Conservation (phyloP, 1,140 invertebrate species). For the Eulimnadia texana region DNA sequence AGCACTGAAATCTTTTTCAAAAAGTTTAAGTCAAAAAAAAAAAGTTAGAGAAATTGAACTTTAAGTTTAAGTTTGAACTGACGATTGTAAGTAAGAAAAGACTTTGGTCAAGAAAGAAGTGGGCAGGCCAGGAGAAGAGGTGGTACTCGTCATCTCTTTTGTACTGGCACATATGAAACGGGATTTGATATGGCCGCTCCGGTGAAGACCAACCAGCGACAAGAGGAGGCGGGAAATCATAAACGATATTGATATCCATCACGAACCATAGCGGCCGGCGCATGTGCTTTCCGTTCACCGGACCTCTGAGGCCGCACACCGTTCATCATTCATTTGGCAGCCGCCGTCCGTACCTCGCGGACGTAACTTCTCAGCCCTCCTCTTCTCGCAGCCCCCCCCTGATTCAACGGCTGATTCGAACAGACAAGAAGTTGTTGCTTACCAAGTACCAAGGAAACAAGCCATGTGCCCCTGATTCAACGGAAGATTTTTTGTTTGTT, state of each 20-base stretch:
- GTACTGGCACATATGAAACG: not conserved
- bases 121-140: not conserved
- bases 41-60: too few species aligned
- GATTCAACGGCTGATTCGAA: too few species aligned
- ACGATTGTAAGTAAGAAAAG: too few species aligned
- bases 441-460: too few species aligned
- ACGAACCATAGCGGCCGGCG: not conserved
- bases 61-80: too few species aligned
- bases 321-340: not conserved
- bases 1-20: too few species aligned
- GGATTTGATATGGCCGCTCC: conserved; percentile 1
- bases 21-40: too few species aligned
- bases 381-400: not conserved
- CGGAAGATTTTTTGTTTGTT: not conserved
- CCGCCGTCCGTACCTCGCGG: not conserved
- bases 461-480: too few species aligned
- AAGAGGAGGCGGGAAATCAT: conserved; percentile 2
- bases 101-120: too few species aligned
- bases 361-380: too few species aligned
- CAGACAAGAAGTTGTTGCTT: too few species aligned
- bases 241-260: not conserved
- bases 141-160: not conserved
- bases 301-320: not conserved
- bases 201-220: conserved; percentile 1
- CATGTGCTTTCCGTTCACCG: not conserved